Base-by-base conservation (phyloP, 2,888 invertebrate genomes). In the Cataglyphis rosenhaueri region DNA sequence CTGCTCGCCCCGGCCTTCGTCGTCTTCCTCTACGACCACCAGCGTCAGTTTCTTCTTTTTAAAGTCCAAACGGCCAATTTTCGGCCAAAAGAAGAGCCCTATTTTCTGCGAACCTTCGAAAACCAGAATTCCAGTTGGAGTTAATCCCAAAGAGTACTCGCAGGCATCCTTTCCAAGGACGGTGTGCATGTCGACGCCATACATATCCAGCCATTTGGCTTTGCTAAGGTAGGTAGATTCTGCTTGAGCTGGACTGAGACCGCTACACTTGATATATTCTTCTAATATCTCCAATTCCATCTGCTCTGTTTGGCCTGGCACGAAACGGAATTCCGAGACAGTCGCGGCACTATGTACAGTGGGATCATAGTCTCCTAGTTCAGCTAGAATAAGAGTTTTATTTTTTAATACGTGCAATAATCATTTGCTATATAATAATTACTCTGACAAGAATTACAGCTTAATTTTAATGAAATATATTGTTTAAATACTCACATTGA, bases 81-180 rank as follows among this genome's bases (percentile, higher is more conserved):
- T 99, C 2, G 99, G 99, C 99, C 99, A 99, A 94, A 99, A 99
- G 95, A 99, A 99, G 25, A 99, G 95, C 0, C 99, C 99, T 91
- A 99, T 99, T 95, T 99, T 99, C 94, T 98, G 98, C 76, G 96
- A 96, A 35, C 98, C 98, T 95, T 99, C 99, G 95, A 99, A 99
- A 9, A 99, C 99, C 76, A 99, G 96, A 92, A 99, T 98, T 0
- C 99, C 99, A 15, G 99, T 99, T 59, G 99, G 99, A 15, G 99
- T 99, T 82, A 99, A 95, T 1, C 99, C 99, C 81, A 99, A 95
- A 88, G 97, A 97, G 95, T 99, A 99, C 94, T 98, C 98, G 95
- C 98, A 98, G 44, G 98, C 98, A 95, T 99, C 99, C 95, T 99
- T 98, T 2, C 99, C 99, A 93, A 98, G 95, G 64, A 99, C 99